Base-by-base conservation (phyloP, 2,113 vertebrate genomes). In the Petrocephalus microphthalmus region DNA sequence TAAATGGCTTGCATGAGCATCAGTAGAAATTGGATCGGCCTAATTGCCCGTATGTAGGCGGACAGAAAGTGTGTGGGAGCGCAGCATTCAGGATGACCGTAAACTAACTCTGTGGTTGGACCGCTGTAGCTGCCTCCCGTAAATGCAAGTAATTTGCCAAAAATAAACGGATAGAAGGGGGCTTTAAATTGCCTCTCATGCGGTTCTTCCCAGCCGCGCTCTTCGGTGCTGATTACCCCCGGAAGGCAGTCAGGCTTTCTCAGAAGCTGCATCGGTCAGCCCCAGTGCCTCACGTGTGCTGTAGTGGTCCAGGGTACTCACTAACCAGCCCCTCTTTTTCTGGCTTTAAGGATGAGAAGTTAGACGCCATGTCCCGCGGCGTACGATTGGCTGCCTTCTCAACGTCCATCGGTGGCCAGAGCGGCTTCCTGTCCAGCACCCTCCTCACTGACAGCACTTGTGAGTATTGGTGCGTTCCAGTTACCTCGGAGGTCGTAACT, bases 281-380 rank as follows among this genome's bases (percentile, higher is more conserved):
- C 25, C n/a, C 22, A 33, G 37, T 19, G 54, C 47, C 13, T 60
- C 49, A 86, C 49, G 6, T 19, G 11, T 20, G 11, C 51, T 37
- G 22, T 33, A 22, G 3, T 54, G 83, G 22, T 86, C 19, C 64
- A 19, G 8, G 25, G 20, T 84, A 22, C 67, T 84, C 7, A 52
- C 89, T 49, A 37, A 56, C 15, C n/a, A n/a, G 7, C 49, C 13
- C 92, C 67, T 5, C 49, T 20, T 45, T 47, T 47, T 51, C 42
- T 53, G 54, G 0, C 33, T 89, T 89, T 49, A 87, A 99, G 98
- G 95, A 95, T 45, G 94, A 96, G 89, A 96, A 95, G 93, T 86
- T 90, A 89, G 94, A 96, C 78, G 85, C 93, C 2, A 93, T 95
- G 20, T 92, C 95, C 90, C 94, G 95, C 56, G 93, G 92, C 87